These are phyloP conservation scores for Fulica atra DNA, from an alignment of 2,113 vertebrate species.

Conservation along the genomic window DNA sequence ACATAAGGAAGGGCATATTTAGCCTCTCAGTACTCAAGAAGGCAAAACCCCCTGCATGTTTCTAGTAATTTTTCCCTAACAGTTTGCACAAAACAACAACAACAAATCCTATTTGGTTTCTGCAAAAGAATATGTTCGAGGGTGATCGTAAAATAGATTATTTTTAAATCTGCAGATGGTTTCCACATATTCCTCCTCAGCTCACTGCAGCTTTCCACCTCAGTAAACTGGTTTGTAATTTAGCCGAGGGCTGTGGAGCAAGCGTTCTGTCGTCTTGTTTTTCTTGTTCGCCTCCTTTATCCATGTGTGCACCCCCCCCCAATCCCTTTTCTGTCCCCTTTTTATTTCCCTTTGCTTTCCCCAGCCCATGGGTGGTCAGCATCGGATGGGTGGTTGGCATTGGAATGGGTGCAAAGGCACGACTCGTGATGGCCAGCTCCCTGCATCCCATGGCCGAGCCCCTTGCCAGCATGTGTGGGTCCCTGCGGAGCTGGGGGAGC, in stretches of 20 bases:
- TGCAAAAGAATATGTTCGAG: conserved; percentile 46
- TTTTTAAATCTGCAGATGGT: conserved; percentile 73
- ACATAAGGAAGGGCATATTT: conserved; percentile 74
- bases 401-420: not conserved
- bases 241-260: conserved; percentile 60
- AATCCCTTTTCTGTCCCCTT: not conserved
- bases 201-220: conserved; percentile 61
- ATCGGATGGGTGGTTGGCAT: too few relatives aligned
- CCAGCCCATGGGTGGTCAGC: not conserved
- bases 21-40: conserved; percentile 63
- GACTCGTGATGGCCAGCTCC: rapidly evolving
- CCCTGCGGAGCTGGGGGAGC: not conserved
- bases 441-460: rapidly evolving
- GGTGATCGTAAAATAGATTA: conserved; percentile 66
- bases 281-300: conserved; percentile 2
- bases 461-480: rapidly evolving
- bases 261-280: conserved; percentile 56
- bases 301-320: not conserved
- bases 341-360: not conserved
- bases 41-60: conserved; percentile 64
- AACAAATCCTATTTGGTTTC: conserved; percentile 54
- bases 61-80: conserved; percentile 67
- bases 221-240: conserved; percentile 60
- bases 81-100: conserved; percentile 51
- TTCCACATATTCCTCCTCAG: conserved; percentile 54